Base-by-base conservation (phyloP, 2,888 invertebrate species). In the Chrysolina americana region DNA sequence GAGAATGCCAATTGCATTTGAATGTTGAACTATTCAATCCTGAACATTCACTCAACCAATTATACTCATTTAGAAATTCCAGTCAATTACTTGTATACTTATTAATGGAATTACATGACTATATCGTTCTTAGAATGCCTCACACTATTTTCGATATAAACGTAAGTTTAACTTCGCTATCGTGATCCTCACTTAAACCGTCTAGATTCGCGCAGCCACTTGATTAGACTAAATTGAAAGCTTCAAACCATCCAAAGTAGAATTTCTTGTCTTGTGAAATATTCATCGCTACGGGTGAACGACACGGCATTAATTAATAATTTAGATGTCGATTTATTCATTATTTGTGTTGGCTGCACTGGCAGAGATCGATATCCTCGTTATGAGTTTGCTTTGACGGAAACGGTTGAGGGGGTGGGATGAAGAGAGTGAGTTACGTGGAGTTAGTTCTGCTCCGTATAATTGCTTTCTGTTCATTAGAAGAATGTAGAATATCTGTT, bases 241-340 rank as follows among this genome's bases (percentile, higher is more conserved):
- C 59, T 36, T 59, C 36, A 15, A 53, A 36, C 59, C 28, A 28
- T 23, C 36, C 28, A 9, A n/a, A 59, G 59, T n/a, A 59, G 15
- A 59, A 17, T 59, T 59, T 59, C 50, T 59, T 62, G 65, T 70
- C 71, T 47, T 15, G 53, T 75, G 19, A 75, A 72, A 75, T 75
- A 75, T 75, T 75, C 41, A 75, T 70, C 72, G 70, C 65, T 69
- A 28, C 73, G 73, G 76, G 76, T 76, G 76, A 76, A 73, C 71
- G 76, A 71, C 73, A 74, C 19, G 44, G 56, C 44, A 71, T 66
- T 65, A 63, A 69, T 76, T 63, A 71, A 73, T 76, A 71, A 76
- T 76, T 74, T 65, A 74, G n/a, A 71, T 69, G 69, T 65, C 71
- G 68, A 75, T 72, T 75, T 69, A 72, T 74, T 74, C 69, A 74